These are phyloP conservation scores for Crotalus horridus DNA, from an alignment of 2,113 vertebrate genomes.

Conservation along the genomic window DNA sequence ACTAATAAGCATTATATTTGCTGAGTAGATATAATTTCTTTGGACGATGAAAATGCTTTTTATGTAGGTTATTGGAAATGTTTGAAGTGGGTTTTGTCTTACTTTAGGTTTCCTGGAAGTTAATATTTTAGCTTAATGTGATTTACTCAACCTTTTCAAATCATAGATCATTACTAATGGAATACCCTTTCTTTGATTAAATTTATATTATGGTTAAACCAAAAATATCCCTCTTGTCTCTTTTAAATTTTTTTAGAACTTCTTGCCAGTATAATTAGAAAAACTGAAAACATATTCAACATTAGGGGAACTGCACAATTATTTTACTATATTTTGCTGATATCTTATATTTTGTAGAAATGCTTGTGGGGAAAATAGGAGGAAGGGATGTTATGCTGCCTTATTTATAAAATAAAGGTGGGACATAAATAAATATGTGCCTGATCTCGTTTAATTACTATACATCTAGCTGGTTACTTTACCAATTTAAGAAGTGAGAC, in stretches of 20 bases:
- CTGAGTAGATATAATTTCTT: background rate
- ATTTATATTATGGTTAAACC: background rate
- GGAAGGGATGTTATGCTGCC: too few species aligned
- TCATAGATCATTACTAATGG: background rate
- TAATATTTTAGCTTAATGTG: background rate
- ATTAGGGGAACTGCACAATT: background rate
- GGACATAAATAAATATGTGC: background rate
- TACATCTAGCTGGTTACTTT: background rate
- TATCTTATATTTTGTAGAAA: background rate
- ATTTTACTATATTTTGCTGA: background rate
- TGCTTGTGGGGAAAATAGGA: background rate
- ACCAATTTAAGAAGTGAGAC: background rate
- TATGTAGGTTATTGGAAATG: background rate
- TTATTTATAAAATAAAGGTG: too few species aligned
- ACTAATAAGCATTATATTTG: background rate
- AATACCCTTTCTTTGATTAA: background rate
- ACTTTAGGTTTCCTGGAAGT: background rate
- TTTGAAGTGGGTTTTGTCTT: background rate
- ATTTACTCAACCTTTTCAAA: background rate
- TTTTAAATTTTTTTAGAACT: background rate
- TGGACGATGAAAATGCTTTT: background rate
- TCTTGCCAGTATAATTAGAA: background rate
- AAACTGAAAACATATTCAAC: background rate
- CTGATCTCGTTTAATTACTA: background rate
- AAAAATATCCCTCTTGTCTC: background rate